Percentiles rank a stretch among this genome's conserved stretches.
These are phyloP conservation scores for Drosophila mulleri DNA, from an alignment of 2,888 invertebrate species.

Conservation along the genomic window DNA sequence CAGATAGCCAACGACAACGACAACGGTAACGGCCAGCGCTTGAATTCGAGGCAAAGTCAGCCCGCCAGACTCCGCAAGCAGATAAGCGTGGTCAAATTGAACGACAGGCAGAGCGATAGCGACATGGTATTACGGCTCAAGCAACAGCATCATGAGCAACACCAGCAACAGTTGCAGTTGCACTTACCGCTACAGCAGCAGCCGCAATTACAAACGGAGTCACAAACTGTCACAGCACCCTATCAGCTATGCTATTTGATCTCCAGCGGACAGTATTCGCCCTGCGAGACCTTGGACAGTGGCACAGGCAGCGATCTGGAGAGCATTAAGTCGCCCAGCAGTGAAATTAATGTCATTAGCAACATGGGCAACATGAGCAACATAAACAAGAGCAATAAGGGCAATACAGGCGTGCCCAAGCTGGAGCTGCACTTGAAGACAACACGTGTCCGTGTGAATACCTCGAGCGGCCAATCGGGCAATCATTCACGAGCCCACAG, in stretches of 20 bases:
- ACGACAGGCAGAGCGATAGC: constrained; percentile 62
- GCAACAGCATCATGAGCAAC: constrained; percentile 18
- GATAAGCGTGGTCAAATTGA: constrained; percentile 68
- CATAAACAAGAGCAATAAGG: constrained; percentile 88
- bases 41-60: constrained; percentile 37
- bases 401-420: constrained; percentile 70
- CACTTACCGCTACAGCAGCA: constrained; percentile 28
- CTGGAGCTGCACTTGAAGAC: constrained; percentile 84
- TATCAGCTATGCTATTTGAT: constrained; percentile 86
- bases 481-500: constrained; percentile 86
- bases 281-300: constrained; percentile 92
- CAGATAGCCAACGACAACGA: constrained; percentile 78
- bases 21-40: constrained; percentile 26
- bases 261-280: constrained; percentile 93
- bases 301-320: constrained; percentile 94
- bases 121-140: constrained; percentile 51
- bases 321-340: constrained; percentile 65
- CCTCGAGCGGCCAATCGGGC: constrained; percentile 85
- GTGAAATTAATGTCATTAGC: constrained; percentile 68
- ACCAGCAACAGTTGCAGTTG: constrained; percentile 17
- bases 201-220: constrained; percentile 10
- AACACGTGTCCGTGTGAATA: constrained; percentile 77
- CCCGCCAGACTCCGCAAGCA: constrained; percentile 58
- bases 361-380: constrained; percentile 29
- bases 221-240: constrained; percentile 20